Conservation (phyloP, 2,113 vertebrate genomes). For the Dendrocopos noguchii region DNA sequence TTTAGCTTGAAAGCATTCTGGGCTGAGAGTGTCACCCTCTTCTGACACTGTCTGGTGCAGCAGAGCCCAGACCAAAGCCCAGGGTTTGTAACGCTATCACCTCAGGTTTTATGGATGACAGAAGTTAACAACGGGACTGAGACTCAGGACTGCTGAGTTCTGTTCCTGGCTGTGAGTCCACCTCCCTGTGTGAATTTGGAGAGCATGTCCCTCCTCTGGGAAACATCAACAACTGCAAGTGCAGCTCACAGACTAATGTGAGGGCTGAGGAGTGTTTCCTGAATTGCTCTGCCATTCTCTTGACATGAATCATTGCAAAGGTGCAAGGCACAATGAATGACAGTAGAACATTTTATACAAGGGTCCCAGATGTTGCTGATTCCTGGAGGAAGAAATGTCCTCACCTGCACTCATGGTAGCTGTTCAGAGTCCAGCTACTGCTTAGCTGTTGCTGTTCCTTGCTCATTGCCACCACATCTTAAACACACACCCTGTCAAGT, state of each 20-base stretch:
- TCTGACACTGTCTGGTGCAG: background rate
- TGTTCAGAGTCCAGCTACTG: background rate
- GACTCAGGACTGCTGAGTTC: conserved; percentile 14
- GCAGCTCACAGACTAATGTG: background rate
- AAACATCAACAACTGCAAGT: background rate
- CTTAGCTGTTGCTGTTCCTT: background rate
- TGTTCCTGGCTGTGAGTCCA: conserved; percentile 25
- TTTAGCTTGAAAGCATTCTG: background rate
- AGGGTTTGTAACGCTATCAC: background rate
- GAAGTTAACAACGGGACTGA: background rate
- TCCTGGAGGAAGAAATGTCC: background rate
- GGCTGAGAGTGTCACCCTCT: background rate
- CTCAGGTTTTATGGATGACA: conserved; percentile 11
- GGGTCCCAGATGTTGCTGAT: background rate
- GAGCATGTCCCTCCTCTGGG: background rate
- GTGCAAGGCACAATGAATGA: background rate
- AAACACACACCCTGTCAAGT: background rate
- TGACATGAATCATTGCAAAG: background rate
- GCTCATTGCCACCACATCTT: accelerated
- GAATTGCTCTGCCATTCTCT: background rate
- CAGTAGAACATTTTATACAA: background rate
- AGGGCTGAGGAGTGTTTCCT: background rate
- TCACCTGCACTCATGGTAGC: background rate
- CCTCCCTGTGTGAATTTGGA: conserved; percentile 27
- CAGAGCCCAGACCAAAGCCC: background rate